These are phyloP conservation scores for Sylvilagus bachmani DNA, from an alignment of 2,113 vertebrate species.

Conservation along the genomic window DNA sequence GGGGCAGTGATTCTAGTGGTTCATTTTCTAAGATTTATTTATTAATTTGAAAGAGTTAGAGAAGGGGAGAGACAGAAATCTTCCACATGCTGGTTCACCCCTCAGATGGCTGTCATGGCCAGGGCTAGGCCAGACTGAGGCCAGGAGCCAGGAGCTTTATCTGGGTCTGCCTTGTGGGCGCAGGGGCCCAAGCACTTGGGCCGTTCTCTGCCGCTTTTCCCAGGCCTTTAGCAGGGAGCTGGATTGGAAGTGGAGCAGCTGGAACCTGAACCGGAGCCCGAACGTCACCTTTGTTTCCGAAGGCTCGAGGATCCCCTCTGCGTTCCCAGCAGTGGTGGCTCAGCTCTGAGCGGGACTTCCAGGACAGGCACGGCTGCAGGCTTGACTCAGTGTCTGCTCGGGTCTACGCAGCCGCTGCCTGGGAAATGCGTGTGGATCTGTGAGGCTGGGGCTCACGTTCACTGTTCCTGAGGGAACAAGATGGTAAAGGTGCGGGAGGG, in stretches of 20 bases:
- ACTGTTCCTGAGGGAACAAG: neutral
- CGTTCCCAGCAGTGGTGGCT: slow-evolving; percentile 4
- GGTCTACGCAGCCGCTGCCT: neutral
- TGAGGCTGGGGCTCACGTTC: neutral
- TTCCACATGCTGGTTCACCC: no score
- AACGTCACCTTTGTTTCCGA: neutral
- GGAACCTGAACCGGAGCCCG: neutral
- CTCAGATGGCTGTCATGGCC: no score
- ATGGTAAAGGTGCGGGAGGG: no score
- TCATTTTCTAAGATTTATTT: neutral
- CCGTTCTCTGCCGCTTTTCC: no score
- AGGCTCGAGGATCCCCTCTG: neutral
- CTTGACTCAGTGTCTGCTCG: neutral
- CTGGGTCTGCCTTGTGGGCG: no score
- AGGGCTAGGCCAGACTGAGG: no score
- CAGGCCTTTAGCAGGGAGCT: no score
- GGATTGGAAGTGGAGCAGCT: no score
- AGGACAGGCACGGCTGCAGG: neutral
- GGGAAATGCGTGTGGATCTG: neutral
- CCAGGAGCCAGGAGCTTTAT: no score
- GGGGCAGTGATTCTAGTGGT: neutral
- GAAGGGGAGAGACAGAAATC: no score
- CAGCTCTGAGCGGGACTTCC: neutral
- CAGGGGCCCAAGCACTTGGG: no score
- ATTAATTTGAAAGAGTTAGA: no score